Evolutionary conservation across 2,888 invertebrate genomes (phyloP), one percentile per base, ranked within the genome.

Genomic region (Eudemis profundana): DNA sequence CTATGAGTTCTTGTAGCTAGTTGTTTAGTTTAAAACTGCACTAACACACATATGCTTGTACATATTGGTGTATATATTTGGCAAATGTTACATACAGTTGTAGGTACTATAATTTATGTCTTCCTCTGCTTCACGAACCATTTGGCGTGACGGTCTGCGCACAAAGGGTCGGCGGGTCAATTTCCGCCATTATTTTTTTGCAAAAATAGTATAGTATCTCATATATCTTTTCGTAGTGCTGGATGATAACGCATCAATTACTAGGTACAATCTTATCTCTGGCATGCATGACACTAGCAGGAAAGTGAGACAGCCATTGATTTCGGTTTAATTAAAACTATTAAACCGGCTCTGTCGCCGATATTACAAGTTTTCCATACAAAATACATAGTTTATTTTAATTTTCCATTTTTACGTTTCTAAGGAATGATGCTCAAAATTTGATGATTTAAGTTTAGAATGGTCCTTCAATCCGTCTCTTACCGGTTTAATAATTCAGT

Each of bases 111-210:
- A 51, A 57, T 67, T 53, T 67, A 64, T 63, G 59, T 49, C 57
- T 67, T 51, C 63, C 64, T 47, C 38, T 17, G 53, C 47, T 63
- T 67, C 64, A 61, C 61, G 67, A 56, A 14, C 65, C 65, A 65
- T 65, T 65, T 65, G 59, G 46, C 59, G 15, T 60, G 47, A 40
- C 60, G 59, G 65, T 59, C 49, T 59, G 53, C 60, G 40, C 21
- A 17, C 46, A 23, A 60, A 60, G 59, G 65, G 65, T 53, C 46
- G 53, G 53, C 65, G 65, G 44, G 59, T 65, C 53, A 60, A 65
- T 60, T 60, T 65, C 60, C 60, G 65, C 51, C 12, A 53, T 60
- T 33, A 65, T 65, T 65, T 60, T 65, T 65, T 38, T 51, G 59
- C 64, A 19, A 51, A 64, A 60, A 59, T 44, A 19, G 7, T n/a